Conservation (phyloP, 1,140 invertebrate genomes). For the Belonocnema kinseyi region DNA sequence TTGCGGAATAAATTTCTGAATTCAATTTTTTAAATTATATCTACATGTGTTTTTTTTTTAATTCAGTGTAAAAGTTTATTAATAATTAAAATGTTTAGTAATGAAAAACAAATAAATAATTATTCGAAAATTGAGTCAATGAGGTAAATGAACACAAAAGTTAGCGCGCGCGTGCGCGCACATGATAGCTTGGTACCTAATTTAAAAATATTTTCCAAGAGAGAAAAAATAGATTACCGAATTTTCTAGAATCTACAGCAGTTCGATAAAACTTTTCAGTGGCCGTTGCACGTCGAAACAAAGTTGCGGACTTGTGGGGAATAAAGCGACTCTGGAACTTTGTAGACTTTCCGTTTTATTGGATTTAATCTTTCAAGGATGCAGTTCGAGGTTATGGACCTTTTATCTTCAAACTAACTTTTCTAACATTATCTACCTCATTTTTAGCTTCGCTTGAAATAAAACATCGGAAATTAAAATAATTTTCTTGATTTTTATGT, state of each 20-base stretch:
- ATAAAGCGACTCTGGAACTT: conserved; percentile 21
- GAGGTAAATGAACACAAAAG: too few species aligned
- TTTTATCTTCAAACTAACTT: conserved; percentile 4
- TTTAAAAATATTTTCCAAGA: not conserved
- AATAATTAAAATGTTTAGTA: too few species aligned
- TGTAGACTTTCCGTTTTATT: conserved; percentile 16
- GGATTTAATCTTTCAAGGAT: conserved; percentile 17
- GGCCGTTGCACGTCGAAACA: conserved; percentile 5
- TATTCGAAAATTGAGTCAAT: too few species aligned
- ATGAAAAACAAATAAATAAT: too few species aligned
- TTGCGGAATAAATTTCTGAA: too few species aligned
- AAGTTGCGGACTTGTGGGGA: not conserved
- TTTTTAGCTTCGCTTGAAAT: not conserved
- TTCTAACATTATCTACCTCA: not conserved
- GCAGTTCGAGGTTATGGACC: conserved; percentile 23
- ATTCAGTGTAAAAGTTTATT: too few species aligned
- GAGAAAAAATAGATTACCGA: not conserved
- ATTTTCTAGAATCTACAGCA: not conserved
- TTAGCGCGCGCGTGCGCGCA: too few species aligned
- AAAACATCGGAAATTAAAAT: not conserved
- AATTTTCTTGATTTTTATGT: too few species aligned
- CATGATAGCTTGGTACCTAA: too few species aligned
- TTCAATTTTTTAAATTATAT: too few species aligned
- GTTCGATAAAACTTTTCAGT: conserved; percentile 1
- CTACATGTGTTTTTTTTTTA: too few species aligned